Percentiles rank a stretch among this genome's conserved stretches.
Evolutionary conservation across 2,888 invertebrate species (phyloP).

Genomic region (Siphlonurus alternatus): DNA sequence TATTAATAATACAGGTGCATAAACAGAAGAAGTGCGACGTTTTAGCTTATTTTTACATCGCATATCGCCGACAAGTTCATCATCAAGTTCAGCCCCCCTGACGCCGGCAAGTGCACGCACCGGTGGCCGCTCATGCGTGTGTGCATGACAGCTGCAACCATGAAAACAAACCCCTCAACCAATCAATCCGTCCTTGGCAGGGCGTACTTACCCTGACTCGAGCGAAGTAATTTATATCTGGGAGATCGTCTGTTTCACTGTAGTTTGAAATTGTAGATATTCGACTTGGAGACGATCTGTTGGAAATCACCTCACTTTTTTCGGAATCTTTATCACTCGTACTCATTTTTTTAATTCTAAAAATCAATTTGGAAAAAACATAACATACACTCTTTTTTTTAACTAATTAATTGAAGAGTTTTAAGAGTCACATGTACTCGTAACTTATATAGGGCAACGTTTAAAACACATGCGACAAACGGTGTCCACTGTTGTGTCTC

Average conservation of each 20-base stretch:
- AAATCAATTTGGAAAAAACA: no score
- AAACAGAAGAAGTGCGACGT: no score
- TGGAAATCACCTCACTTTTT: neutral
- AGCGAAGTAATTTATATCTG: neutral
- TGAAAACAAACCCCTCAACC: no score
- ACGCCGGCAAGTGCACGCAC: neutral
- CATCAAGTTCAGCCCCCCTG: neutral
- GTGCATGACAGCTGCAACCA: neutral
- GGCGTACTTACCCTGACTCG: neutral
- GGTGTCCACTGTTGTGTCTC: neutral
- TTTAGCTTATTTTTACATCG: no score
- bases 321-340: neutral
- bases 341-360: neutral
- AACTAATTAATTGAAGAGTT: no score
- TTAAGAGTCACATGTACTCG: neutral
- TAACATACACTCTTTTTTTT: no score
- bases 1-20: no score
- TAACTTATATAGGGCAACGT: neutral
- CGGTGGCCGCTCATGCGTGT: neutral
- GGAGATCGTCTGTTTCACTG: neutral
- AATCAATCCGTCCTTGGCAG: no score
- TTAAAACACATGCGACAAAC: neutral
- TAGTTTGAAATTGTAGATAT: neutral
- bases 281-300: neutral
- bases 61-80: no score